Percentiles rank a stretch among this genome's conserved stretches.
phyloP scores from a whole-genome alignment of 2,113 vertebrate species.

The Chaenocephalus aceratus region DNA sequence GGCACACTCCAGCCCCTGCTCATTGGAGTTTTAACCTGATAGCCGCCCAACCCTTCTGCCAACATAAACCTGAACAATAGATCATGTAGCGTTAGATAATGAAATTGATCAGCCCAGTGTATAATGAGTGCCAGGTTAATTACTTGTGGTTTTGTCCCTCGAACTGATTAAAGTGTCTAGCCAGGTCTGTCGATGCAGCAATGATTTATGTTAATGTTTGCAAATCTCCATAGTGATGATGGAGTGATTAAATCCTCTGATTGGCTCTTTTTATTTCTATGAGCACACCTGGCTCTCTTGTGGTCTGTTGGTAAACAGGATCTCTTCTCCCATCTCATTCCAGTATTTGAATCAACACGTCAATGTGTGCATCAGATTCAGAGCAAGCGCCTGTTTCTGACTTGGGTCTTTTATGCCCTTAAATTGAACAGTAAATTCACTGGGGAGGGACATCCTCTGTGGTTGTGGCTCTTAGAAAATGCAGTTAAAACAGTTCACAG shows the following conservation, averaged over 20 bases:
- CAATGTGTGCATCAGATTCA: constrained; percentile 16
- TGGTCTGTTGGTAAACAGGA: constrained; percentile 35
- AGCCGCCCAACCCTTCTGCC: no score
- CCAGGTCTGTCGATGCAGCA: constrained; percentile 13
- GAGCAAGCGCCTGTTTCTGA: neutral
- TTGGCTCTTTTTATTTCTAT: constrained; percentile 52
- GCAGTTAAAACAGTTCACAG: neutral
- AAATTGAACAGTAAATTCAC: neutral
- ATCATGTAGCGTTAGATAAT: constrained; percentile 1
- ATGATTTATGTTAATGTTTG: constrained; percentile 64
- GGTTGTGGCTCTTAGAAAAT: neutral
- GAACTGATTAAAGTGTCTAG: neutral
- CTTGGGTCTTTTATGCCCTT: neutral
- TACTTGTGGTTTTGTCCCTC: neutral
- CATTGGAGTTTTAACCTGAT: neutral
- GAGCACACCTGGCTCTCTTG: constrained; percentile 63
- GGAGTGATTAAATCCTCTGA: constrained; percentile 44
- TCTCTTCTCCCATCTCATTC: constrained; percentile 26
- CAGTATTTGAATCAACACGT: constrained; percentile 36
- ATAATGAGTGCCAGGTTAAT: neutral
- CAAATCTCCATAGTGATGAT: constrained; percentile 76
- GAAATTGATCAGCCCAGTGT: neutral
- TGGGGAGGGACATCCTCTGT: neutral
- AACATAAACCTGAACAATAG: neutral
- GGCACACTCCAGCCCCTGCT: neutral